Evolutionary conservation across 1,140 invertebrate species (phyloP).

Genomic region (Helicoverpa armigera): DNA sequence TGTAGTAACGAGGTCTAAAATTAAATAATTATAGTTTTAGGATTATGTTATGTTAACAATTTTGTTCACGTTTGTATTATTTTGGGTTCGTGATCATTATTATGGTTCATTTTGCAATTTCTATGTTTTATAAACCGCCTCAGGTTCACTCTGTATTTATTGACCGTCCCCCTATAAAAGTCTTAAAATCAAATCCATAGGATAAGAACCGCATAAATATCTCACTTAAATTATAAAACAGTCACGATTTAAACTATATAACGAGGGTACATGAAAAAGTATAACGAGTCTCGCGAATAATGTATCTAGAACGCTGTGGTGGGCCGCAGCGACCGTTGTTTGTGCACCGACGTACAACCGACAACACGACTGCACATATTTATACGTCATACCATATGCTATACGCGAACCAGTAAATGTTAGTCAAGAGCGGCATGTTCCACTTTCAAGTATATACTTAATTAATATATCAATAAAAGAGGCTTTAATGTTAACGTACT

Average conservation of each 20-base stretch:
- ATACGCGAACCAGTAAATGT: background rate
- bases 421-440: background rate
- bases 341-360: conserved; percentile 45
- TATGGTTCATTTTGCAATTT: background rate
- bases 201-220: background rate
- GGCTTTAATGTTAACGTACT: too few relatives aligned
- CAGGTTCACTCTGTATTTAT: too few relatives aligned
- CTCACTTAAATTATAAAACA: conserved; percentile 45
- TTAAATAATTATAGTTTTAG: too few relatives aligned
- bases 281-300: conserved; percentile 53
- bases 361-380: conserved; percentile 15
- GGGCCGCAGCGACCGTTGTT: conserved; percentile 55
- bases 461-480: background rate
- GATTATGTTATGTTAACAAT: too few relatives aligned
- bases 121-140: background rate
- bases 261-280: conserved; percentile 61
- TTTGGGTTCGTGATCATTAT: too few relatives aligned
- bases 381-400: background rate
- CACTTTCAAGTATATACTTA: background rate
- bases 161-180: background rate
- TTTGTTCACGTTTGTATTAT: too few relatives aligned
- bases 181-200: background rate
- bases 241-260: conserved; percentile 55
- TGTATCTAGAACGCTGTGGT: conserved; percentile 59
- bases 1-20: too few relatives aligned